Evolutionary conservation across 2,888 invertebrate genomes (phyloP), one percentile per base, ranked within the genome.

Genomic region (Epistrophe eligans): DNA sequence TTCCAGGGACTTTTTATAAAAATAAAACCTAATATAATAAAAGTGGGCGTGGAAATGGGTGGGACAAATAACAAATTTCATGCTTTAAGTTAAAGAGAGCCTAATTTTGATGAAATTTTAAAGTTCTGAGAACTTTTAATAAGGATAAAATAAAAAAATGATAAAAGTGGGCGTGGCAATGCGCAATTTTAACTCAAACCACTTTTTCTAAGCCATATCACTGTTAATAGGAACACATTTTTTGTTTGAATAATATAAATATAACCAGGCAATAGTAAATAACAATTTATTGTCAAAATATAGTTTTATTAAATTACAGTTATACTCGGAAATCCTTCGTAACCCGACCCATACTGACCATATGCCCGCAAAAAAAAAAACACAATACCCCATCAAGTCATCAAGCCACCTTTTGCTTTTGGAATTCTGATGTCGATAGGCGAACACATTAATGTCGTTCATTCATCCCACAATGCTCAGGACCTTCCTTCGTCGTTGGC

Each of bases 381-480:
- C 64, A 28, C 28, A 64, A 40, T 24, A 62, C 10, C 52, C 52
- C 45, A 43, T 60, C 62, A 35, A 66, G 38, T 66, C 48, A 13
- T 57, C 15, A 45, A 38, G 40, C 58, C 58, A 52, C 55, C 50
- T 43, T 67, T 32, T 55, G n/a, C 79, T 62, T 45, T 57, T 43
- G 71, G 66, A 71, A 82, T 79, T 66, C 45, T 74, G 77, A 82
- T 79, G 74, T 71, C 79, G 82, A 82, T 74, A 74, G 77, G 71
- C 77, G 70, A 82, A 76, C 79, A 58, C 77, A 81, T 87, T 82
- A 79, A 81, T 71, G 79, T 71, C 82, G 76, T 79, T 82, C 85
- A 87, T 82, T 87, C 77, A 48, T 82, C 79, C 71, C 82, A 87
- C 74, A 81, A 70, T 74, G 71, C 58, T 70, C 15, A 35, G 62